Percentiles rank a stretch among this genome's conserved stretches.
These are phyloP conservation scores for Hyles euphorbiae DNA, from an alignment of 1,140 invertebrate genomes.

Conservation along the genomic window DNA sequence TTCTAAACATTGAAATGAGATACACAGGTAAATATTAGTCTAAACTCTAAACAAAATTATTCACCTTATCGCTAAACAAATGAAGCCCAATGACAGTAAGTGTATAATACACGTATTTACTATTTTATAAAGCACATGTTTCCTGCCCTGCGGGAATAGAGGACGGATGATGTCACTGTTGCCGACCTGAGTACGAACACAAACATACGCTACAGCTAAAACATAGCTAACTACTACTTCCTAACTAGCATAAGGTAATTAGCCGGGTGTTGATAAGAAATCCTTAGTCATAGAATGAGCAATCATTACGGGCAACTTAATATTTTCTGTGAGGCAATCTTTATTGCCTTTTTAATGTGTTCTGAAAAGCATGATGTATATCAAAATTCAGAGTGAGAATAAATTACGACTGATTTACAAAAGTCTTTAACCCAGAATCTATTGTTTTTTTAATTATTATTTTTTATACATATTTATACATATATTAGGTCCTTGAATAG, in stretches of 20 bases:
- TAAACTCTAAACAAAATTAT: too few species aligned
- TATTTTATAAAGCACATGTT: conserved; percentile 11
- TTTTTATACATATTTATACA: too few species aligned
- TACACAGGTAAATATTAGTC: too few species aligned
- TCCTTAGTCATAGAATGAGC: conserved; percentile 7
- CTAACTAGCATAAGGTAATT: conserved; percentile 4
- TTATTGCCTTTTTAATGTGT: too few species aligned
- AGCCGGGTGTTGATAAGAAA: conserved; percentile 7
- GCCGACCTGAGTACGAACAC: background rate
- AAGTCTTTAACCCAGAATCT: too few species aligned
- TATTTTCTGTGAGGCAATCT: too few species aligned
- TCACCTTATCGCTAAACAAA: background rate
- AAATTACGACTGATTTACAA: too few species aligned
- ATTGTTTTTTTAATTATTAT: too few species aligned
- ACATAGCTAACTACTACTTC: background rate
- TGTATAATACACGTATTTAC: background rate
- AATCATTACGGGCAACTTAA: background rate
- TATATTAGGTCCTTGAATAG: too few species aligned
- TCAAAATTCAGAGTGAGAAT: too few species aligned
- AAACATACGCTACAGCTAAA: background rate
- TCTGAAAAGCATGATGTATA: too few species aligned
- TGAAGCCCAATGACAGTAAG: background rate
- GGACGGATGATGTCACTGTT: conserved; percentile 26
- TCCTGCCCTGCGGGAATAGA: conserved; percentile 26
- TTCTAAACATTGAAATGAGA: too few species aligned